These are phyloP conservation scores for Geotrypetes seraphini DNA, from an alignment of 2,797 vertebrate genomes.

Conservation along the genomic window DNA sequence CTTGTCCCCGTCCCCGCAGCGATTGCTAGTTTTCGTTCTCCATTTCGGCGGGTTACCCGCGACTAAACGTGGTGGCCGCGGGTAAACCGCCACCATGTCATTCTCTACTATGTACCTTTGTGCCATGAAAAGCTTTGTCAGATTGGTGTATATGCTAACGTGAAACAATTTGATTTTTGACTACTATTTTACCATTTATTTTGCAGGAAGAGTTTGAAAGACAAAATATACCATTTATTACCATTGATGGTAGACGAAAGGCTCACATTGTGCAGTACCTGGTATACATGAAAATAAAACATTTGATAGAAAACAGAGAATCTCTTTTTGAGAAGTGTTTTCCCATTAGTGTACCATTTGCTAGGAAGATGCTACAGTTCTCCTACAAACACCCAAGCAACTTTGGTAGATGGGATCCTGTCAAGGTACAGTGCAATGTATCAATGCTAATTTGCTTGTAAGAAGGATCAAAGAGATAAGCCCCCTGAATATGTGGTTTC, in stretches of 20 bases:
- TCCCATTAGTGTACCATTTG: conserved; percentile 55
- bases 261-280: conserved; percentile 48
- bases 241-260: conserved; percentile 52
- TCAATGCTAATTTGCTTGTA: no score
- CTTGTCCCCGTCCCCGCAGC: no score
- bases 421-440: conserved; percentile 73
- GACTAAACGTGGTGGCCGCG: no score
- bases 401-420: conserved; percentile 80
- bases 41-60: no score
- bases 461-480: no score
- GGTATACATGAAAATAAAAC: conserved; percentile 55
- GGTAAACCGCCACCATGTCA: no score
- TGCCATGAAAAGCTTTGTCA: no score
- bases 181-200: conserved; percentile 12
- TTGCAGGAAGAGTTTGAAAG: conserved; percentile 54
- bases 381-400: conserved; percentile 75
- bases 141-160: no score
- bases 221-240: conserved; percentile 49
- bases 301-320: conserved; percentile 67
- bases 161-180: conserved; percentile 8
- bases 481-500: no score
- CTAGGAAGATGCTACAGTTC: conserved; percentile 63
- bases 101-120: no score
- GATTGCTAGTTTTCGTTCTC: no score
- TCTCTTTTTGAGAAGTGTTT: conserved; percentile 83